These are phyloP conservation scores for Agapetus fuscipes DNA, from an alignment of 2,888 invertebrate genomes.

Conservation along the genomic window DNA sequence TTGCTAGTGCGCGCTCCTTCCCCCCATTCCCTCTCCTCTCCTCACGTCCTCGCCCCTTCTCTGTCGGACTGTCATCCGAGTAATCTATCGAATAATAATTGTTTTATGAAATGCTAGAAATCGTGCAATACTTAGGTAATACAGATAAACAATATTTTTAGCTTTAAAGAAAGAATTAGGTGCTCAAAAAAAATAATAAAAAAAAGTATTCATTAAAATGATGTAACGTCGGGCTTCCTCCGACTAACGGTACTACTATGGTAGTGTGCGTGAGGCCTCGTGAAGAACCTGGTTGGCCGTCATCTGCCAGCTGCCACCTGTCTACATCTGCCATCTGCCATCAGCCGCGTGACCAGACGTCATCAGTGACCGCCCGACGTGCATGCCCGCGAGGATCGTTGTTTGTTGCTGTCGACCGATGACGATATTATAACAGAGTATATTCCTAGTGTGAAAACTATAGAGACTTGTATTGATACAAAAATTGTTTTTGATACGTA, in stretches of 20 bases:
- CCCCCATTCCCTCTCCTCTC: constrained; percentile 25
- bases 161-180: constrained; percentile 38
- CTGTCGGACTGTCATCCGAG: constrained; percentile 27
- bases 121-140: constrained; percentile 36
- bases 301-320: not conserved
- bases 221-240: constrained; percentile 8
- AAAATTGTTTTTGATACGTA: constrained; percentile 21
- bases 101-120: constrained; percentile 31
- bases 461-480: constrained; percentile 16
- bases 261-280: no score
- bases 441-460: constrained; percentile 17
- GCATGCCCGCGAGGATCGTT: not conserved
- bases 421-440: constrained; percentile 9
- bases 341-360: not conserved
- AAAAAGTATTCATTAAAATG: constrained; percentile 15
- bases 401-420: constrained; percentile 2
- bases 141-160: constrained; percentile 33
- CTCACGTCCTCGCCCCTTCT: constrained; percentile 24
- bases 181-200: constrained; percentile 34
- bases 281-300: no score
- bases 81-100: constrained; percentile 19
- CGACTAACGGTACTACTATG: not conserved
- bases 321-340: not conserved
- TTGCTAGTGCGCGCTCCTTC: constrained; percentile 46
- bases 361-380: not conserved